A percentile compares a stretch with the other conserved stretches of the same genome.
Evolutionary conservation across 2,797 vertebrate genomes (phyloP).

Genomic region (Anguilla marmorata): DNA sequence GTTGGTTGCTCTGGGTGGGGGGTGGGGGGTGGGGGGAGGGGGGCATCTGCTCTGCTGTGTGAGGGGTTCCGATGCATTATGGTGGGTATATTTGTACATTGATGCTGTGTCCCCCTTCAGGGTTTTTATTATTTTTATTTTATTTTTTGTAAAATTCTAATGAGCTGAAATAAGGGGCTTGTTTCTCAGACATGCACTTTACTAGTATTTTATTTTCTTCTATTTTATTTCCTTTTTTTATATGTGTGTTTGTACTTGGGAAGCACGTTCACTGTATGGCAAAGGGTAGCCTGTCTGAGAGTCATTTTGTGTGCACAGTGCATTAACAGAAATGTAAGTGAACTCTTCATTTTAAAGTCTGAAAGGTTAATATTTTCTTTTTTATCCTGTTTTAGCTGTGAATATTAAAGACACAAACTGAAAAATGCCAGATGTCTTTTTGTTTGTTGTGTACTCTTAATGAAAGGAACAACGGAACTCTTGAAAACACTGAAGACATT

Average conservation of each 20-base stretch:
- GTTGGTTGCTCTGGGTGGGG: not conserved
- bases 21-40: not conserved
- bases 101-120: constrained; percentile 48
- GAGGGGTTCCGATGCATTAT: constrained; percentile 6
- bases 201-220: constrained; percentile 66
- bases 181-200: constrained; percentile 78
- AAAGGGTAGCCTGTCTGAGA: constrained; percentile 51
- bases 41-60: constrained; percentile 4
- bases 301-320: constrained; percentile 49
- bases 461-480: not conserved
- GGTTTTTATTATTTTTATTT: constrained; percentile 31
- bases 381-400: constrained; percentile 75
- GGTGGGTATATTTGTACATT: constrained; percentile 11
- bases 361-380: constrained; percentile 74
- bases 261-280: constrained; percentile 60
- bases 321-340: constrained; percentile 42
- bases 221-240: constrained; percentile 47
- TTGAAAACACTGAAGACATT: not conserved
- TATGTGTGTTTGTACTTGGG: constrained; percentile 64
- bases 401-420: constrained; percentile 70
- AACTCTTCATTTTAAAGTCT: constrained; percentile 64
- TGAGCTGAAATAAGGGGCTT: constrained; percentile 54
- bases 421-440: constrained; percentile 30
- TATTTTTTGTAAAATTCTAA: constrained; percentile 44
- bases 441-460: constrained; percentile 3